Evolutionary conservation across 2,797 vertebrate genomes (phyloP).

Genomic region (Numenius phaeopus): DNA sequence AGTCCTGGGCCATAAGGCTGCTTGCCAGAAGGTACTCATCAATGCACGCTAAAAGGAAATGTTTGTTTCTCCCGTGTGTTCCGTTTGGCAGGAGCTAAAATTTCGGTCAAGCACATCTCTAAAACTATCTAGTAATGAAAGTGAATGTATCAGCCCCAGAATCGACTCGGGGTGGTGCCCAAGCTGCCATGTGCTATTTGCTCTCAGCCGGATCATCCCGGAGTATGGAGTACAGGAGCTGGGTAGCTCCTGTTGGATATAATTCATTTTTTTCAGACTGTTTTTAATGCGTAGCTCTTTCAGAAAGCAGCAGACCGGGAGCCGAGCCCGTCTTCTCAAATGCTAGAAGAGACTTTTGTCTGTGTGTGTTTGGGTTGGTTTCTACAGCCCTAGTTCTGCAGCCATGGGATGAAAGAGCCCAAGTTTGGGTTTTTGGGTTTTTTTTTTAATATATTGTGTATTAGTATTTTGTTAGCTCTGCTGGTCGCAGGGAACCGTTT

Average conservation of each 20-base stretch:
- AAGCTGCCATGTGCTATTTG: neutral
- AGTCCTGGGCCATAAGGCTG: neutral
- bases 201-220: rapidly evolving
- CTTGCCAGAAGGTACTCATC: neutral
- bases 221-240: too few relatives aligned
- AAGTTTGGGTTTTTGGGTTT: neutral
- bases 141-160: neutral
- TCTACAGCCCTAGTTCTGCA: neutral
- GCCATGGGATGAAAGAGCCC: rapidly evolving
- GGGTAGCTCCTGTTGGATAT: rapidly evolving
- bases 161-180: neutral
- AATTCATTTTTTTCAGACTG: neutral
- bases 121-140: neutral
- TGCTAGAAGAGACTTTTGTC: neutral
- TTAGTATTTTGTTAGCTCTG: neutral
- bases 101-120: neutral
- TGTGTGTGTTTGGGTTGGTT: neutral
- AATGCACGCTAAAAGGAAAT: neutral
- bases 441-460: too few relatives aligned
- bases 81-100: neutral
- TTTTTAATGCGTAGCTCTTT: neutral
- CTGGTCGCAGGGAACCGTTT: neutral
- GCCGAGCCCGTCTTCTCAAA: neutral
- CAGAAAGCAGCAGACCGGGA: neutral
- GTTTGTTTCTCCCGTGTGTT: neutral